These are phyloP conservation scores for Prunella himalayana DNA, from an alignment of 2,113 vertebrate genomes.

Conservation along the genomic window DNA sequence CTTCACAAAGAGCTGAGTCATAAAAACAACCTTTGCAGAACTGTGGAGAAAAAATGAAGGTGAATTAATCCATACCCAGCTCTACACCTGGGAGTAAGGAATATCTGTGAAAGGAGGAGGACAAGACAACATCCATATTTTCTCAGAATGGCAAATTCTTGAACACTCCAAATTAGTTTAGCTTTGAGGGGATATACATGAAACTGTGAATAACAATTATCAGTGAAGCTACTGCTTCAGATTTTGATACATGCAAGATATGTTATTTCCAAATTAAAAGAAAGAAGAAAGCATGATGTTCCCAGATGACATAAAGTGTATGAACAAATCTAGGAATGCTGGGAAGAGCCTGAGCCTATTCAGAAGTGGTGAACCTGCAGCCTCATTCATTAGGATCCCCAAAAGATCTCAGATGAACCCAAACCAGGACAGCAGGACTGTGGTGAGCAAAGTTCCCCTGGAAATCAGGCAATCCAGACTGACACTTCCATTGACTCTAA, in stretches of 20 bases:
- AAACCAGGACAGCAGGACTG: background rate
- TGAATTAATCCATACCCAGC: background rate
- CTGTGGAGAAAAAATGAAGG: background rate
- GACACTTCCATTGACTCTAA: background rate
- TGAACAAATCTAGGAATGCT: background rate
- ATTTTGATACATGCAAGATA: background rate
- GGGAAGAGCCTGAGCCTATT: background rate
- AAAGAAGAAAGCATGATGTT: background rate
- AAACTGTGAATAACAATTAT: background rate
- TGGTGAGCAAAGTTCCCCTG: background rate
- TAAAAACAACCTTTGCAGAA: background rate
- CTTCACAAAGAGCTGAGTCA: background rate
- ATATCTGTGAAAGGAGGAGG: background rate
- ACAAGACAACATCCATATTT: background rate
- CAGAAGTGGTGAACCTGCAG: background rate
- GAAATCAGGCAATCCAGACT: background rate
- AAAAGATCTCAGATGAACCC: background rate
- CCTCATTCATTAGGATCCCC: accelerated
- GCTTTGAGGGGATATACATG: background rate
- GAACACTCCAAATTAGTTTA: background rate
- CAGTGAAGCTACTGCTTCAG: background rate
- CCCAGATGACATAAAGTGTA: background rate
- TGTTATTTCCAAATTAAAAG: background rate
- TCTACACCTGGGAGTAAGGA: background rate
- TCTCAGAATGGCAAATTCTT: background rate